Percentiles rank a stretch among this genome's conserved stretches.
Evolutionary conservation across 2,888 invertebrate species (phyloP).

Genomic region (Eilema griseolum): DNA sequence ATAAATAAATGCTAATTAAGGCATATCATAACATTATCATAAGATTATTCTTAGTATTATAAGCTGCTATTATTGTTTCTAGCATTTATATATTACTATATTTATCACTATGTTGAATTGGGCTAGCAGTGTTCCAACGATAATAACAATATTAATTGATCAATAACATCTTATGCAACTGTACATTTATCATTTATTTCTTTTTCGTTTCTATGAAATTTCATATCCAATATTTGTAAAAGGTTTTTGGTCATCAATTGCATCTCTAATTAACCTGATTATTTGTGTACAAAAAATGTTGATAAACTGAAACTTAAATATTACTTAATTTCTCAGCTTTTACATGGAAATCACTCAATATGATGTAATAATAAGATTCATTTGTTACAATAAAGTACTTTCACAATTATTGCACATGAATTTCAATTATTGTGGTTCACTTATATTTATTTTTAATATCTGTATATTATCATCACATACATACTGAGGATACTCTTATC

Average conservation of each 20-base stretch:
- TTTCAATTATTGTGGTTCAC: constrained; percentile 38
- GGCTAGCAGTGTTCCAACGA: constrained; percentile 19
- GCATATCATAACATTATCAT: constrained; percentile 49
- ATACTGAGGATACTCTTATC: constrained; percentile 27
- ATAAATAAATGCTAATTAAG: constrained; percentile 54
- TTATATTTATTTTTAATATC: constrained; percentile 27
- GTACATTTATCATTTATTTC: constrained; percentile 26
- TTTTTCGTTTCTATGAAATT: constrained; percentile 25
- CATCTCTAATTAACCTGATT: not conserved
- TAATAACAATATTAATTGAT: constrained; percentile 44
- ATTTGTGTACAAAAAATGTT: not conserved
- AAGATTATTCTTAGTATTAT: constrained; percentile 49
- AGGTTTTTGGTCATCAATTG: not conserved
- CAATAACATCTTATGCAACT: constrained; percentile 47
- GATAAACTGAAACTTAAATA: not conserved
- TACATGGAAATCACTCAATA: constrained; percentile 18
- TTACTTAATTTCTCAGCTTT: constrained; percentile 9
- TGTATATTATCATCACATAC: constrained; percentile 41
- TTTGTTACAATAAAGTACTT: constrained; percentile 27
- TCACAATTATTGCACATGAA: constrained; percentile 49
- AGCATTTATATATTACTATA: constrained; percentile 52
- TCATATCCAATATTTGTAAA: constrained; percentile 36
- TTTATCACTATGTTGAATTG: constrained; percentile 28
- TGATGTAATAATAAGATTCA: constrained; percentile 33
- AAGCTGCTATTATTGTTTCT: constrained; percentile 48